Evolutionary conservation across 1,140 invertebrate species (phyloP).

Genomic region (Atta colombica): DNA sequence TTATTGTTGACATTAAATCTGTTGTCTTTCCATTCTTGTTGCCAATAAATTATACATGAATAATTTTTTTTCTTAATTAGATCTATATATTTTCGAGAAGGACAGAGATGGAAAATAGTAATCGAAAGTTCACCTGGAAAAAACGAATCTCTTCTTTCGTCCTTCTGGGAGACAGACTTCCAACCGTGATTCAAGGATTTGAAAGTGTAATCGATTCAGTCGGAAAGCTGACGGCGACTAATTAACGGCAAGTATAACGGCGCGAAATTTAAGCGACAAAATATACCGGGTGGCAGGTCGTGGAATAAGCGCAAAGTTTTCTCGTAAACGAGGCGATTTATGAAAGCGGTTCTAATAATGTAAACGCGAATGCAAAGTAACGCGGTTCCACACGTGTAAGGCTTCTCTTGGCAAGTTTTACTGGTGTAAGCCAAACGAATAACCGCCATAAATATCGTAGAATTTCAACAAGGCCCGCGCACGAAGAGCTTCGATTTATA

Average conservation of each 20-base stretch:
- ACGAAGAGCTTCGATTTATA: constrained; percentile 71
- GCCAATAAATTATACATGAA: background rate
- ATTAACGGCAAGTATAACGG: constrained; percentile 66
- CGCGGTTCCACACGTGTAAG: constrained; percentile 39
- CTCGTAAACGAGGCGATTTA: constrained; percentile 70
- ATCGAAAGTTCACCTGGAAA: background rate
- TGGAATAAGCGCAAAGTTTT: constrained; percentile 48
- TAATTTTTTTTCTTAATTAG: background rate
- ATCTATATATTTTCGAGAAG: background rate
- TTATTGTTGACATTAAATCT: background rate
- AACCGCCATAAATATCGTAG: constrained; percentile 75
- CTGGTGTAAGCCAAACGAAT: constrained; percentile 71
- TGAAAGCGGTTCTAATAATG: constrained; percentile 74
- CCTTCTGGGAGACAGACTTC: background rate
- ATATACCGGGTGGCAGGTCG: constrained; percentile 31
- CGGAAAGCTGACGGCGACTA: constrained; percentile 53
- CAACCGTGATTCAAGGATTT: constrained; percentile 55
- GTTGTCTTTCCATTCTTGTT: background rate
- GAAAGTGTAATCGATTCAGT: constrained; percentile 63
- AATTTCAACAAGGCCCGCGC: constrained; percentile 59
- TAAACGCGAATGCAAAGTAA: constrained; percentile 68
- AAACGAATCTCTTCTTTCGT: background rate
- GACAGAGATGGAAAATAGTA: background rate
- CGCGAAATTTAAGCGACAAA: constrained; percentile 5
- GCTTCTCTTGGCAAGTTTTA: constrained; percentile 57